Conservation (phyloP, 1,140 invertebrate species). For the Drosophila repleta region DNA sequence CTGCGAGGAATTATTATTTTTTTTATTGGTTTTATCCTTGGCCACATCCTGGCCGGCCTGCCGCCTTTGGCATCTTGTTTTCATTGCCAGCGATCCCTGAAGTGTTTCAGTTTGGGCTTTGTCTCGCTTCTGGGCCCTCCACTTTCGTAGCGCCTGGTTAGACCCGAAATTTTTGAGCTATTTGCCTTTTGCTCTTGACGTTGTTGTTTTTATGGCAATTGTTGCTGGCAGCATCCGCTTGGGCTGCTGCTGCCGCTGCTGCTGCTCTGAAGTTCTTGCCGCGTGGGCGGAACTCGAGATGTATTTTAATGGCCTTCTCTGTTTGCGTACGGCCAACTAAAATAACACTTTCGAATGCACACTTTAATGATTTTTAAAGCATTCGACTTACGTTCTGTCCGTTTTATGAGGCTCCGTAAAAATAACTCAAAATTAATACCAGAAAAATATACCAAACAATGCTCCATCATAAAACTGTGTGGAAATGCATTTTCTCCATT, state of each 20-base stretch:
- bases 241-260: not conserved
- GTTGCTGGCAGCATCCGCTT: constrained; percentile 35
- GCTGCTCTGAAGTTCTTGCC: constrained; percentile 11
- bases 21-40: constrained; percentile 56
- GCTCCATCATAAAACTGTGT: constrained; percentile 1
- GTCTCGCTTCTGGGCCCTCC: constrained; percentile 35
- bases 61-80: constrained; percentile 61
- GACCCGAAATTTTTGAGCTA: constrained; percentile 2
- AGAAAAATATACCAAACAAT: constrained; percentile 38
- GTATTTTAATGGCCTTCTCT: constrained; percentile 54
- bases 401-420: constrained; percentile 53
- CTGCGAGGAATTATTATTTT: not conserved
- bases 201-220: constrained; percentile 51
- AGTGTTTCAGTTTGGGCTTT: constrained; percentile 11
- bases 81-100: constrained; percentile 36
- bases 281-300: constrained; percentile 64
- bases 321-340: constrained; percentile 56
- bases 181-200: constrained; percentile 9
- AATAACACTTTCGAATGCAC: constrained; percentile 65
- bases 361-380: constrained; percentile 68
- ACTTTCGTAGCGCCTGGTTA: constrained; percentile 43
- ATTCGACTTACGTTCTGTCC: constrained; percentile 19
- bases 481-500: constrained; percentile 33
- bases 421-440: constrained; percentile 48
- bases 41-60: constrained; percentile 45